Percentiles rank a stretch among this genome's conserved stretches.
Evolutionary conservation across 2,113 vertebrate genomes (phyloP).

Genomic region (Eudyptes chrysolophus): DNA sequence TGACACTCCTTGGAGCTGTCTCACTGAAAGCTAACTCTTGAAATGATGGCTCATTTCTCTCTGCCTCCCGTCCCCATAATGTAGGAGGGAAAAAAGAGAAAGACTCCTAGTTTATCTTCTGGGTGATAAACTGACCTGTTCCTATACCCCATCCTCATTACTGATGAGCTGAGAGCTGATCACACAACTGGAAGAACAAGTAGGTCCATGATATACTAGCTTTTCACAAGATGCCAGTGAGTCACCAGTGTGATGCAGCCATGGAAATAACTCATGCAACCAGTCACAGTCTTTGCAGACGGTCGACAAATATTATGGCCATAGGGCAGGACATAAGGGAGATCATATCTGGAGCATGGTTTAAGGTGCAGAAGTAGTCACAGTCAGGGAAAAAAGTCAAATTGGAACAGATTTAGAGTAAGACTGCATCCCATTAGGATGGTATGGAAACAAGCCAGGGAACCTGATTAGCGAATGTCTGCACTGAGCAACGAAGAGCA

Average conservation of each 20-base stretch:
- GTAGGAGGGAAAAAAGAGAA: accelerated
- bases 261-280: conserved; percentile 23
- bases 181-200: neutral
- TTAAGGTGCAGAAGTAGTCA: neutral
- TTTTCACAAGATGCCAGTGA: conserved; percentile 21
- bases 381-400: neutral
- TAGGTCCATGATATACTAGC: conserved; percentile 17
- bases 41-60: neutral
- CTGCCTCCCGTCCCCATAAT: neutral
- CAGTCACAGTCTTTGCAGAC: neutral
- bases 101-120: neutral
- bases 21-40: neutral
- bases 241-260: conserved; percentile 27
- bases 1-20: neutral
- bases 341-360: neutral
- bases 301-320: neutral
- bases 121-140: neutral
- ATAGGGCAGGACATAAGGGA: neutral
- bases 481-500: neutral
- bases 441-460: conserved; percentile 12
- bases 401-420: neutral
- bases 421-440: neutral
- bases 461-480: neutral
- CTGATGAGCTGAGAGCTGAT: conserved; percentile 8
- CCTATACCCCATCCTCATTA: neutral